Conservation (phyloP, 2,113 vertebrate species). For the Lamprologus callipterus region DNA sequence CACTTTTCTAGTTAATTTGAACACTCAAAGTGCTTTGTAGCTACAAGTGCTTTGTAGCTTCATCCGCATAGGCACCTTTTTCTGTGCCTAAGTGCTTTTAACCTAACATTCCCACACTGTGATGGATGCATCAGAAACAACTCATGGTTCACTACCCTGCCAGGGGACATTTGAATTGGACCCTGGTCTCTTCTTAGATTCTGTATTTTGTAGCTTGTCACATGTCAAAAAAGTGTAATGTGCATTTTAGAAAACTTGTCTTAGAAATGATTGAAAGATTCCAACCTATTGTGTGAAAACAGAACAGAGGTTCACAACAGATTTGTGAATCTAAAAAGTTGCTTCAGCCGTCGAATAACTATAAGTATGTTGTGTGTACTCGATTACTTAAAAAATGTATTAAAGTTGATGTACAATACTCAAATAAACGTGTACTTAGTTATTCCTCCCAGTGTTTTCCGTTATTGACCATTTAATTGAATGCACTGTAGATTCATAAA, state of each 20-base stretch:
- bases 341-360: not conserved
- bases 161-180: not conserved
- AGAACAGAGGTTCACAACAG: not conserved
- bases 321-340: not conserved
- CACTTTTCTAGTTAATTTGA: not conserved
- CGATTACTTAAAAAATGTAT: not conserved
- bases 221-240: not conserved
- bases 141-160: not conserved
- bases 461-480: not conserved
- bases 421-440: not conserved
- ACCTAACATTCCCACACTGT: not conserved
- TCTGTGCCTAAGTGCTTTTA: not conserved
- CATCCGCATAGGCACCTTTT: not conserved
- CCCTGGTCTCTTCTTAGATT: not conserved
- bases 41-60: not conserved
- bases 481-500: not conserved
- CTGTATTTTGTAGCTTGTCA: not conserved
- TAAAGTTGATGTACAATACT: not conserved
- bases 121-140: not conserved
- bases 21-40: not conserved
- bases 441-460: not conserved
- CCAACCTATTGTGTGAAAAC: not conserved
- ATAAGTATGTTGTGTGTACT: not conserved
- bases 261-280: not conserved
- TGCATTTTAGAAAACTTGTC: not conserved